phyloP scores from a whole-genome alignment of 2,113 vertebrate species.

The Octodon degus region DNA sequence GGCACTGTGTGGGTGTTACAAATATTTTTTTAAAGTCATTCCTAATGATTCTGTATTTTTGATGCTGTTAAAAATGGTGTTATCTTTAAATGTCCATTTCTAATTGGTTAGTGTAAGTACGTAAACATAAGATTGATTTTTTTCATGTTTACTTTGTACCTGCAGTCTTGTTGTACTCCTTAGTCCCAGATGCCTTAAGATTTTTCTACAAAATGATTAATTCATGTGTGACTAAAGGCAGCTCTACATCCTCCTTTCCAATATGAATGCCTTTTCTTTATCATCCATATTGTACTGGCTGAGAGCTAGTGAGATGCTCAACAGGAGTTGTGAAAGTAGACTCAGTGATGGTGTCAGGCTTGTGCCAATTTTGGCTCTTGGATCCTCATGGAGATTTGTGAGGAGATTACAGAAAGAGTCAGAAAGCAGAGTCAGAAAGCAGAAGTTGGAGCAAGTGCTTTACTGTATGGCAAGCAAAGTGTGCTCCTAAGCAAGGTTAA shows the following conservation, averaged over 20 bases:
- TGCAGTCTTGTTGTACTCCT: neutral
- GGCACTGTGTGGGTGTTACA: neutral
- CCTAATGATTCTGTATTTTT: neutral
- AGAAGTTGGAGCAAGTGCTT: neutral
- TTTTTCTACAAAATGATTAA: neutral
- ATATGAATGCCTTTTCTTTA: neutral
- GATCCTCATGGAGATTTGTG: neutral
- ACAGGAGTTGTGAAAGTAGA: neutral
- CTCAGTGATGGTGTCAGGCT: neutral
- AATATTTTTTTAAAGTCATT: neutral
- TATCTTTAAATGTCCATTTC: neutral
- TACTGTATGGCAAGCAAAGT: neutral
- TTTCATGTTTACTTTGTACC: neutral
- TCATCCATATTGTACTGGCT: neutral
- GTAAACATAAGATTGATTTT: neutral
- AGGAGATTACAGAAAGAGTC: neutral
- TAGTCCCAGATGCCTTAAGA: neutral
- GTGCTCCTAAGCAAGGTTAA: neutral
- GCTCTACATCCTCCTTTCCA: neutral
- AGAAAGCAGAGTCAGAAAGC: neutral
- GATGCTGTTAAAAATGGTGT: neutral
- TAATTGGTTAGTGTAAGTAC: neutral
- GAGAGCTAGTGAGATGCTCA: neutral
- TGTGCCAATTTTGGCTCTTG: neutral
- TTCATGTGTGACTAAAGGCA: neutral